Percentiles rank a stretch among this genome's conserved stretches.
These are phyloP conservation scores for Leptopilina drosophilae DNA, from an alignment of 2,888 invertebrate genomes.

Conservation along the genomic window DNA sequence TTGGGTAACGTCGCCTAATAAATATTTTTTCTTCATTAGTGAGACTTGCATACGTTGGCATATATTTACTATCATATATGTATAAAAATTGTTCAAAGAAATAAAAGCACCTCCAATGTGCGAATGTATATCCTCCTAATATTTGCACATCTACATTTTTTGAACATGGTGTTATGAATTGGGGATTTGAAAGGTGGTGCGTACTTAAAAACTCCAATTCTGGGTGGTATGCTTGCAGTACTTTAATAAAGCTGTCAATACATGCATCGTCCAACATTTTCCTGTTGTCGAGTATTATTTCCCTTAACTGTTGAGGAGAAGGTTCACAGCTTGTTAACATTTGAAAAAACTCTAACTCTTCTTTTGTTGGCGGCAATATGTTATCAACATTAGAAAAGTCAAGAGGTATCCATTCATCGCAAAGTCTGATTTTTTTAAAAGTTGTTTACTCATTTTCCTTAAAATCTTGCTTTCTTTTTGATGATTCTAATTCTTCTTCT, in stretches of 20 bases:
- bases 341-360: background rate
- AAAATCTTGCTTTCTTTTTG: too few species aligned
- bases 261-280: conserved; percentile 17
- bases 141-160: conserved; percentile 46
- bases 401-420: background rate
- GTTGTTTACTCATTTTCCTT: too few species aligned
- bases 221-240: conserved; percentile 31
- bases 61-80: conserved; percentile 51
- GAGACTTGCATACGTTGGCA: conserved; percentile 13
- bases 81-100: conserved; percentile 46
- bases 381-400: too few species aligned
- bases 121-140: conserved; percentile 47
- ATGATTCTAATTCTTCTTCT: too few species aligned
- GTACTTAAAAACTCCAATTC: conserved; percentile 39
- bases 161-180: background rate
- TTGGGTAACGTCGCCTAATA: conserved; percentile 48
- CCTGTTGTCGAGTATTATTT: background rate
- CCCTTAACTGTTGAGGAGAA: background rate
- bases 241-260: conserved; percentile 20
- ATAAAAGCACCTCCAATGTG: conserved; percentile 54
- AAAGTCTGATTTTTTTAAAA: background rate
- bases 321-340: background rate
- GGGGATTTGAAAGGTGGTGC: conserved; percentile 14
- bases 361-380: background rate
- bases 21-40: conserved; percentile 42